A percentile compares a stretch with the other conserved stretches of the same genome.
Conservation (phyloP, 2,113 vertebrate genomes). For the Pristiophorus japonicus region DNA sequence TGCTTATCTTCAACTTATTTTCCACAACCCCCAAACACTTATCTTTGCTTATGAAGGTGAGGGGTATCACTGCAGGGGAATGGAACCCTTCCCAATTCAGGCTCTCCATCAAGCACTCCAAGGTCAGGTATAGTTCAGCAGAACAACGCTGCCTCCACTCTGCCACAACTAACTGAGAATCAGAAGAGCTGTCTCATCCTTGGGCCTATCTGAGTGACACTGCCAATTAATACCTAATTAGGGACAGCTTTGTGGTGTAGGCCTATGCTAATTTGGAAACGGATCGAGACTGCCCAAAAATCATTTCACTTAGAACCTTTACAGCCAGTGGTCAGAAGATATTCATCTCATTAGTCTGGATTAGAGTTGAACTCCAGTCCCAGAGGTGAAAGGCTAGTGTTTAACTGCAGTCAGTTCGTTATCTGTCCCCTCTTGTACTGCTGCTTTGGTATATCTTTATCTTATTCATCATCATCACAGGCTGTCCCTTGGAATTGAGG, state of each 20-base stretch:
- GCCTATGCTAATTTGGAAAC: neutral
- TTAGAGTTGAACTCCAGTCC: too few species aligned
- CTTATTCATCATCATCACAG: too few species aligned
- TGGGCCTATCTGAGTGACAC: too few species aligned
- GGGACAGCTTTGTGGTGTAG: neutral
- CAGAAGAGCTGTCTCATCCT: neutral
- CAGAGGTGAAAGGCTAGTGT: neutral
- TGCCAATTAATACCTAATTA: neutral
- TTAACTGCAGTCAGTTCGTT: neutral
- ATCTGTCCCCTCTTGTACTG: neutral
- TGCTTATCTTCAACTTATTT: neutral
- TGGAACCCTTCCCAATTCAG: neutral
- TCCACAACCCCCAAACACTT: neutral
- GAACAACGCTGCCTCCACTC: neutral
- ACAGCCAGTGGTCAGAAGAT: neutral
- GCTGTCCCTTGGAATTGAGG: too few species aligned
- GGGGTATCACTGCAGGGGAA: neutral
- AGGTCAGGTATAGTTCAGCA: neutral
- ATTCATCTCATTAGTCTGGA: neutral
- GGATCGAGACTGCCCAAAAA: neutral
- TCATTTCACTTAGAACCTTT: neutral
- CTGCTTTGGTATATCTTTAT: too few species aligned
- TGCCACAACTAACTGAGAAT: neutral
- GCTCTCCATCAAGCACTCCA: neutral
- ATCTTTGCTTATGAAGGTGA: neutral